phyloP scores from a whole-genome alignment of 2,797 vertebrate genomes.

The Gila robusta region DNA sequence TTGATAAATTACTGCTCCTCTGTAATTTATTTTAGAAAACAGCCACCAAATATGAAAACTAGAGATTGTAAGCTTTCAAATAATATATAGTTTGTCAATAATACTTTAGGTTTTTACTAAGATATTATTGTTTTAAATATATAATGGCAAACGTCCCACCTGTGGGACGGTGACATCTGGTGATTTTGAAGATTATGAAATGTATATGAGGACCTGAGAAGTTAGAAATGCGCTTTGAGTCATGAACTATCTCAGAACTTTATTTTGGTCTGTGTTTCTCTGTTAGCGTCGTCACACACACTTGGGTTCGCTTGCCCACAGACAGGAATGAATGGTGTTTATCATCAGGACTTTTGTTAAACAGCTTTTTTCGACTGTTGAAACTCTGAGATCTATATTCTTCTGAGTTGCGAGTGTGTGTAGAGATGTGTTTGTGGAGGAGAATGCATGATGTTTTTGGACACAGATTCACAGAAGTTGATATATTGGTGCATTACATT shows the following conservation, averaged over 20 bases:
- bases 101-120: too few species aligned
- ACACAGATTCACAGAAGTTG: background rate
- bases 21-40: too few species aligned
- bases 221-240: too few species aligned
- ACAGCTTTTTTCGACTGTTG: background rate
- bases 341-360: background rate
- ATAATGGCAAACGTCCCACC: too few species aligned
- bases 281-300: background rate
- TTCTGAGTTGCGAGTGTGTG: background rate
- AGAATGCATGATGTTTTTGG: background rate
- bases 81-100: too few species aligned
- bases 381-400: background rate
- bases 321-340: background rate
- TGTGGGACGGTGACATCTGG: too few species aligned
- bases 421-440: too few species aligned
- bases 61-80: too few species aligned
- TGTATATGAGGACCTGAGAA: background rate
- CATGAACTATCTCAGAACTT: background rate
- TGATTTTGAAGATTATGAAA: background rate
- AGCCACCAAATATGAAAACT: too few species aligned
- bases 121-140: too few species aligned
- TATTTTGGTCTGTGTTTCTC: background rate
- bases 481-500: constrained; percentile 29
- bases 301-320: background rate
- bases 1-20: too few species aligned